A percentile compares a stretch with the other conserved stretches of the same genome.
These are phyloP conservation scores for Hemichromis elongatus DNA, from an alignment of 2,113 vertebrate genomes.

Conservation along the genomic window DNA sequence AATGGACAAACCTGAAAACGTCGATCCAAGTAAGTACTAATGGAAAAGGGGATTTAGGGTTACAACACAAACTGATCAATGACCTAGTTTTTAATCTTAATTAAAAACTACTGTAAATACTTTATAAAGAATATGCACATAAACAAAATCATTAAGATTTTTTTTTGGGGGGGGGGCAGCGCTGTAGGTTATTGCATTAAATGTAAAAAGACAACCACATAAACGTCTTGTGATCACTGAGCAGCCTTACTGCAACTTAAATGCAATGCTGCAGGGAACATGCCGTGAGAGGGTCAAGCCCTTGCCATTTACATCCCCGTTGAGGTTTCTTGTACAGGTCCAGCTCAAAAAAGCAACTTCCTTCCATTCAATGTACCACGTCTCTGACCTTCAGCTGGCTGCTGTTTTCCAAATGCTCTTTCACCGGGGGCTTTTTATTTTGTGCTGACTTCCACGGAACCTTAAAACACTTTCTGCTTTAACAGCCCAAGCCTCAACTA, in stretches of 20 bases:
- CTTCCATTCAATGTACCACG: neutral
- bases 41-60: neutral
- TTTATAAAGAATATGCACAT: neutral
- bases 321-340: neutral
- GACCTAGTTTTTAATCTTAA: neutral
- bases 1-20: neutral
- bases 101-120: neutral
- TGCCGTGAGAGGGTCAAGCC: neutral
- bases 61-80: neutral
- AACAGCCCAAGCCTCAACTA: neutral
- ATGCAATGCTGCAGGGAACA: neutral
- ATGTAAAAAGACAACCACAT: neutral
- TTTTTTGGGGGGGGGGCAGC: accelerated
- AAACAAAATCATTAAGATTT: neutral
- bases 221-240: neutral
- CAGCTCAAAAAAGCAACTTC: neutral
- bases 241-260: neutral
- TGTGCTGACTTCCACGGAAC: neutral
- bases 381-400: conserved; percentile 7
- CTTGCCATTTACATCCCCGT: neutral
- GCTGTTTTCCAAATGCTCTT: neutral
- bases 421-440: neutral
- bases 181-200: neutral
- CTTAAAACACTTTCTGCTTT: neutral
- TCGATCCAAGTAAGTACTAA: neutral